Base-by-base conservation (phyloP, 2,888 invertebrate species). In the Nebria salina region DNA sequence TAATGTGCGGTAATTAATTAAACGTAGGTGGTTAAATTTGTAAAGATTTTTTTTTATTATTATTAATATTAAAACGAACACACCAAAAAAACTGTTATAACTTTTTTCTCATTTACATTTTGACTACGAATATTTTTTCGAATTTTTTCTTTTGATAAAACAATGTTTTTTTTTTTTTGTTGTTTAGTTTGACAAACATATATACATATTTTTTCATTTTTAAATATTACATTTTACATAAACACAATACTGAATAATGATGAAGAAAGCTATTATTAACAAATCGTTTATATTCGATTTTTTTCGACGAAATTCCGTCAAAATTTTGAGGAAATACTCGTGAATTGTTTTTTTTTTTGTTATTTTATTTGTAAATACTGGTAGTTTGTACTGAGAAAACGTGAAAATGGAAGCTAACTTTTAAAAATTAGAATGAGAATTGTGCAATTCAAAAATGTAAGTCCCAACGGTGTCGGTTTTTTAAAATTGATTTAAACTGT, bases 161-260 rank as follows among this genome's bases (percentile, higher is more conserved):
- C 54, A 70, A 70, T 66, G 25, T 13, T 66, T 66, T 26, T 15
- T 20, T 20, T 34, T 25, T 26, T 15, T 20, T 20, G 9, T 25
- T n/a, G n/a, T 26, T 20, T 11, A 70, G 74, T 54, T 54, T 54
- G 54, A 54, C 66, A 75, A 79, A 79, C 79, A 79, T 79, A 79
- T 79, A 79, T 79, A 79, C 75, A 79, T 75, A 79, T 79, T 75
- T 74, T 73, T 74, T 79, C 68, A 73, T 74, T 79, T 79, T 68
- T 75, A 79, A 54, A 11, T 74, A 74, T 74, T 79, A 79, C 79
- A 79, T 79, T 79, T 68, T 79, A 79, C 79, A 79, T 74, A 79
- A 77, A 79, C 79, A 79, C 79, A 79, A 79, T 79, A 79, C 79
- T 79, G 79, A 79, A 79, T 75, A 79, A 75, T 54, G 79, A 74